phyloP scores from a whole-genome alignment of 2,888 invertebrate genomes.

The Nysson spinosus region DNA sequence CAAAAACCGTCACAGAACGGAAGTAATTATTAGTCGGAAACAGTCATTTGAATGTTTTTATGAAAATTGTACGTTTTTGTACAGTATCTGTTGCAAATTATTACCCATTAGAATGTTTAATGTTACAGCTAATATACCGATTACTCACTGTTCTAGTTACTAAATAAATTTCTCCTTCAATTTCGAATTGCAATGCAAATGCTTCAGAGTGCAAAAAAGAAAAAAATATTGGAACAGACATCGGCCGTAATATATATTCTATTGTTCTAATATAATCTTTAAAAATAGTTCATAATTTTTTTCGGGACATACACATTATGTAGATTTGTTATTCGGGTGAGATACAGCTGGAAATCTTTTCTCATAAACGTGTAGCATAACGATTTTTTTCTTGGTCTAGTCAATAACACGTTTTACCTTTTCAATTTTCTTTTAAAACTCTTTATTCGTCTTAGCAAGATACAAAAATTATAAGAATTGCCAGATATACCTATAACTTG shows the following conservation, averaged over 20 bases:
- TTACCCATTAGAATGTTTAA: slow-evolving; percentile 58
- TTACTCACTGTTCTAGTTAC: slow-evolving; percentile 45
- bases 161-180: slow-evolving; percentile 41
- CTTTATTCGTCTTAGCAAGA: slow-evolving; percentile 29
- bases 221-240: slow-evolving; percentile 6
- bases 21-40: slow-evolving; percentile 52
- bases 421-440: slow-evolving; percentile 27
- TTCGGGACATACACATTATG: neutral
- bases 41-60: slow-evolving; percentile 39
- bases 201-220: slow-evolving; percentile 13
- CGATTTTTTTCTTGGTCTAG: slow-evolving; percentile 52
- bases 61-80: slow-evolving; percentile 57
- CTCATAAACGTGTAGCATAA: slow-evolving; percentile 19
- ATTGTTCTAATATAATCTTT: no score
- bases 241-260: no score
- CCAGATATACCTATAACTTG: slow-evolving; percentile 27
- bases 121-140: slow-evolving; percentile 35
- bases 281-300: neutral
- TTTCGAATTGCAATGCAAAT: slow-evolving; percentile 32
- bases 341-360: slow-evolving; percentile 2
- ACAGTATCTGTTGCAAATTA: slow-evolving; percentile 73
- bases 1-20: slow-evolving; percentile 65
- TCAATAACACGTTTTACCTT: slow-evolving; percentile 45
- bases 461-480: slow-evolving; percentile 16
- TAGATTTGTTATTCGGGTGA: slow-evolving; percentile 18